A percentile compares a stretch with the other conserved stretches of the same genome.
These are phyloP conservation scores for Excalfactoria chinensis DNA, from an alignment of 2,113 vertebrate genomes.

Conservation along the genomic window DNA sequence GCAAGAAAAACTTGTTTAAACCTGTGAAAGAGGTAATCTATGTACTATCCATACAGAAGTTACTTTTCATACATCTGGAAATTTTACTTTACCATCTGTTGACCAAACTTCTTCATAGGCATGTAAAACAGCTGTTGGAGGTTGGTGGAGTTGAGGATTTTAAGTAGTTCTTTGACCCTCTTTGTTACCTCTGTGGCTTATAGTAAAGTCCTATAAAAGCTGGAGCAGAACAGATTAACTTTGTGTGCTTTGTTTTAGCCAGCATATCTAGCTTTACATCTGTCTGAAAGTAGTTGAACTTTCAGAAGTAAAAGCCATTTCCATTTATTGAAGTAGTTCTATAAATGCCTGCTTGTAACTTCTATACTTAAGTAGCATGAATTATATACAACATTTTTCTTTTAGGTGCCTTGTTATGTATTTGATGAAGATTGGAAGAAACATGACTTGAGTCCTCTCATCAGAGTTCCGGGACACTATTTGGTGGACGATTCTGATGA, in stretches of 20 bases:
- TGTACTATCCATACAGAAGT: neutral
- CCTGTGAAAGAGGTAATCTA: constrained; percentile 89
- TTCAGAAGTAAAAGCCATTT: neutral
- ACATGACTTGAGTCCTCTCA: constrained; percentile 92
- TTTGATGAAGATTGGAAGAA: constrained; percentile 87
- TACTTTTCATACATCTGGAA: neutral
- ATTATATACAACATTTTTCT: neutral
- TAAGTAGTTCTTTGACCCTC: neutral
- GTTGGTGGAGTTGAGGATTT: neutral
- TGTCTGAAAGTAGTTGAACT: neutral
- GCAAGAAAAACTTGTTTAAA: constrained; percentile 89
- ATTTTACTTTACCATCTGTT: neutral
- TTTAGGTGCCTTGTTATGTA: constrained; percentile 91
- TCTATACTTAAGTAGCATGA: neutral
- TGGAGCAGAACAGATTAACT: neutral
- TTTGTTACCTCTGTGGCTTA: neutral
- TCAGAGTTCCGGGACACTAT: constrained; percentile 85
- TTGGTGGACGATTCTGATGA: constrained; percentile 92
- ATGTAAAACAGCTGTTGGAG: neutral
- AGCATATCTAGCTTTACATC: neutral
- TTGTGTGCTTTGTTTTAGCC: neutral
- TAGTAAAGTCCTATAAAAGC: neutral
- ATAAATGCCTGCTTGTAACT: neutral
- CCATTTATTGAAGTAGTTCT: accelerated
- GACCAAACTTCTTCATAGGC: neutral